phyloP scores from a whole-genome alignment of 2,888 invertebrate genomes.

The Dusona sp. region DNA sequence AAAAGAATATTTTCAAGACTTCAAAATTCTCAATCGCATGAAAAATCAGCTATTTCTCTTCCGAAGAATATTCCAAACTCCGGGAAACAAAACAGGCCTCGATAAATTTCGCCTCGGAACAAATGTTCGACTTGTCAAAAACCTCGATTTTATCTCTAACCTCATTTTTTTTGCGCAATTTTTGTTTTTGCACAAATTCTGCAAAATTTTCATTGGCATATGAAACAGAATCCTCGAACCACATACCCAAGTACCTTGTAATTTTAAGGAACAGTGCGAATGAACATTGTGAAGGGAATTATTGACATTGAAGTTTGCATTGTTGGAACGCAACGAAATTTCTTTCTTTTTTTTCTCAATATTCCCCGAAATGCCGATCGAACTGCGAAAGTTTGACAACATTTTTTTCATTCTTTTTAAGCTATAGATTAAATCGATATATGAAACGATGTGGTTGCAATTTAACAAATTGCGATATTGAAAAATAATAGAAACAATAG shows the following conservation, averaged over 20 bases:
- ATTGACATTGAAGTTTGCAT: neutral
- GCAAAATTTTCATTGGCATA: neutral
- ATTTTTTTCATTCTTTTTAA: neutral
- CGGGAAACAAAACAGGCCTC: conserved; percentile 1
- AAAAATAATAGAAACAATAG: neutral
- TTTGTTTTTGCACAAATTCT: neutral
- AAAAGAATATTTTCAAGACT: conserved; percentile 13
- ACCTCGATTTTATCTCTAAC: neutral
- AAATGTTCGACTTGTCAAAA: neutral
- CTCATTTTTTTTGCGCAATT: neutral
- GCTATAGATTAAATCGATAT: neutral
- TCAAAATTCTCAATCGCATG: neutral
- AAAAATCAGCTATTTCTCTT: conserved; percentile 46
- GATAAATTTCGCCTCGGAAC: neutral
- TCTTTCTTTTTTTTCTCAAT: neutral
- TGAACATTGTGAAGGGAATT: neutral
- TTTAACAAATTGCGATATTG: neutral
- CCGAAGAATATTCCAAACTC: neutral
- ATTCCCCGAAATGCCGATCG: neutral
- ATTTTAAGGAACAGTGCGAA: conserved; percentile 15
- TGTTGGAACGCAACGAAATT: neutral
- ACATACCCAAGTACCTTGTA: conserved; percentile 21
- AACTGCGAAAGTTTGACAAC: neutral
- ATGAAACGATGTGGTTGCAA: neutral
- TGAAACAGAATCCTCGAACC: neutral